Conservation (phyloP, 2,888 invertebrate genomes). For the Himalopsyche japonica region DNA sequence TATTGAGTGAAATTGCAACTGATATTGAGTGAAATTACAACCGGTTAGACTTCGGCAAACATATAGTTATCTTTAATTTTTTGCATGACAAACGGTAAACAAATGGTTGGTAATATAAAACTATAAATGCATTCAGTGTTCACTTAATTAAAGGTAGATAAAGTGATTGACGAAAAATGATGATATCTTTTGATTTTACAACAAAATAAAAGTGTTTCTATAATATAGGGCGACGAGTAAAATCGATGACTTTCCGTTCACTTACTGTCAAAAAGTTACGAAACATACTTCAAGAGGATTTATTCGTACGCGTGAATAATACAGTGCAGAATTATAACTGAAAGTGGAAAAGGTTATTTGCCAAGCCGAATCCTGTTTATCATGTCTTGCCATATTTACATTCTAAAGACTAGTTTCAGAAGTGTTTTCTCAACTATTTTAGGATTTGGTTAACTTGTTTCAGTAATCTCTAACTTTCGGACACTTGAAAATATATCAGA, state of each 20-base stretch:
- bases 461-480: no score
- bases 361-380: neutral
- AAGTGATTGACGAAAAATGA: no score
- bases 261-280: neutral
- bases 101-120: no score
- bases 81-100: no score
- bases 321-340: neutral
- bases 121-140: no score
- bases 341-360: neutral
- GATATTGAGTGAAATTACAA: no score
- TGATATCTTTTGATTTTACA: no score
- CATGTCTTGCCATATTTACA: neutral
- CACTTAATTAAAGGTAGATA: no score
- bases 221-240: neutral
- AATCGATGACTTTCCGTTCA: neutral
- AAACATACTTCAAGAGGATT: neutral
- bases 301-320: neutral
- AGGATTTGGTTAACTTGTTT: neutral
- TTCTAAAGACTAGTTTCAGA: neutral
- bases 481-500: no score
- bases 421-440: neutral
- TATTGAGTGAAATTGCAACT: no score
- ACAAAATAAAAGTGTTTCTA: neutral
- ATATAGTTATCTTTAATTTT: no score
- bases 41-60: no score